These are phyloP conservation scores for Horisme vitalbata DNA, from an alignment of 2,888 invertebrate species.

Conservation along the genomic window DNA sequence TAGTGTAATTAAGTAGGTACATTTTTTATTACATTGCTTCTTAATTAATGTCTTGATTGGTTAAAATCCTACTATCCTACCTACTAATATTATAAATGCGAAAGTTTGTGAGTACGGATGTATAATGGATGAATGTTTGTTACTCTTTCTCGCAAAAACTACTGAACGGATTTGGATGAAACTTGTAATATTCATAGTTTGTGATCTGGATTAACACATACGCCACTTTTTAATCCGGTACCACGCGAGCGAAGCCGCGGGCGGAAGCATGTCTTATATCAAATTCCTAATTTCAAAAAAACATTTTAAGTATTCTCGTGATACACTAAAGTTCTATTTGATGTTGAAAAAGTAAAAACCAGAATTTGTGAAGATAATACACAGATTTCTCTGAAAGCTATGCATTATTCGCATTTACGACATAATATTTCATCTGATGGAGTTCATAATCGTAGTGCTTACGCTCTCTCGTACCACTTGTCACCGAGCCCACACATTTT, in stretches of 20 bases:
- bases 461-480: slow-evolving; percentile 49
- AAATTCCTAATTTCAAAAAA: no score
- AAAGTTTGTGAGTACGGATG: no score
- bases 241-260: no score
- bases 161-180: no score
- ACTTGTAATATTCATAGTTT: no score
- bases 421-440: slow-evolving; percentile 29
- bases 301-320: no score
- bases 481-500: slow-evolving; percentile 47
- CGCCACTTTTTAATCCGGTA: no score
- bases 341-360: background rate
- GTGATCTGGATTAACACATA: no score
- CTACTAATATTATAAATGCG: no score
- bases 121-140: no score
- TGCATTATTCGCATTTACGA: slow-evolving; percentile 23
- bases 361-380: background rate
- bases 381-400: slow-evolving; percentile 15
- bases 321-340: background rate
- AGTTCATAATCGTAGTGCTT: slow-evolving; percentile 50
- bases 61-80: background rate
- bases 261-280: no score
- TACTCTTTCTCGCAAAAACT: no score
- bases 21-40: background rate
- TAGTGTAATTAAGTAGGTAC: background rate
- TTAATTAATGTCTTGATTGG: slow-evolving; percentile 15